Percentiles rank a stretch among this genome's conserved stretches.
phyloP scores from a whole-genome alignment of 2,888 invertebrate species.

The Nowickia ferox region DNA sequence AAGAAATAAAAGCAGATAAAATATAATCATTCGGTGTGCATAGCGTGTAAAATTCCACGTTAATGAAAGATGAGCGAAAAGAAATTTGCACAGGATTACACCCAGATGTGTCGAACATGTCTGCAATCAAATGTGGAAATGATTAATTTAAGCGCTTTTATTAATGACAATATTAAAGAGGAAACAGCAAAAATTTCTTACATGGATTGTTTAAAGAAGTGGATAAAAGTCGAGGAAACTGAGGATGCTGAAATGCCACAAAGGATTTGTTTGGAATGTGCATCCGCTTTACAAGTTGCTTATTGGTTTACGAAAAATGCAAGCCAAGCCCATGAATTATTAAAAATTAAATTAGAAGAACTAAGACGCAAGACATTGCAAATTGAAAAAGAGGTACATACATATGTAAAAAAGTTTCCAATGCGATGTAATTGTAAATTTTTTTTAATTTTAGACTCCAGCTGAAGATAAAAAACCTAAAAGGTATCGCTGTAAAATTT shows the following conservation, averaged over 20 bases:
- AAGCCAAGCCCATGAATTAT: conserved; percentile 77
- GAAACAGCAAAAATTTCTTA: conserved; percentile 74
- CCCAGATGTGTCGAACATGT: conserved; percentile 78
- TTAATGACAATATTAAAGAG: conserved; percentile 67
- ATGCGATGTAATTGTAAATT: not conserved
- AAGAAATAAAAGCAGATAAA: conserved; percentile 1
- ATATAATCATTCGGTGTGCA: not conserved
- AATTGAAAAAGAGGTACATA: conserved; percentile 35
- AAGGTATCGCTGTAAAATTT: conserved; percentile 79
- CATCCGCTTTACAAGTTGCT: conserved; percentile 77
- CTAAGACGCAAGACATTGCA: conserved; percentile 36
- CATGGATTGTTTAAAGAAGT: conserved; percentile 76
- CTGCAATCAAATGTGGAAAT: conserved; percentile 78
- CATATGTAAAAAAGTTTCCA: not conserved
- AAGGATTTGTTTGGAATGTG: conserved; percentile 78
- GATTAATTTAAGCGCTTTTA: conserved; percentile 76
- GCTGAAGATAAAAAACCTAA: conserved; percentile 51
- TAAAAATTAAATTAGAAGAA: conserved; percentile 69
- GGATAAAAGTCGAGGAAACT: conserved; percentile 75
- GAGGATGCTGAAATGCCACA: conserved; percentile 72
- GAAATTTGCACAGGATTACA: conserved; percentile 73
- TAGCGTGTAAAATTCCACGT: not conserved
- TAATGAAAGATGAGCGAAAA: conserved; percentile 57
- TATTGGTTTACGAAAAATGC: conserved; percentile 79
- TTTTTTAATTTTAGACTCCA: conserved; percentile 8